A percentile compares a stretch with the other conserved stretches of the same genome.
These are phyloP conservation scores for Phalacrocorax aristotelis DNA, from an alignment of 2,113 vertebrate species.

Conservation along the genomic window DNA sequence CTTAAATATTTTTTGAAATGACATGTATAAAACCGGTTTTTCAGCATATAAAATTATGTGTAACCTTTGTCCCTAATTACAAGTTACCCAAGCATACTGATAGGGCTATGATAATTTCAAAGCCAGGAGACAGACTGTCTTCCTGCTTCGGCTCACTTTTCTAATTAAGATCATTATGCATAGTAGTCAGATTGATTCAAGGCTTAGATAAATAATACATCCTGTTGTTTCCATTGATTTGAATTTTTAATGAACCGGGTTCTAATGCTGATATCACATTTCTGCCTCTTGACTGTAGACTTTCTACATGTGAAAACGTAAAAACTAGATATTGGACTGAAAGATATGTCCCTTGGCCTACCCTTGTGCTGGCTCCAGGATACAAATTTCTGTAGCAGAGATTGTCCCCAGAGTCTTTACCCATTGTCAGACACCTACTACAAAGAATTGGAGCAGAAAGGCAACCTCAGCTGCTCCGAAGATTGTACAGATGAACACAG, in stretches of 20 bases:
- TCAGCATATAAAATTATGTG: slow-evolving; percentile 41
- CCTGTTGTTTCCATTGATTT: slow-evolving; percentile 62
- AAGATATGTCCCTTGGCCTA: slow-evolving; percentile 5
- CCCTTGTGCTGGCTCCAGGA: slow-evolving; percentile 9
- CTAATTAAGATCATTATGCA: slow-evolving; percentile 65
- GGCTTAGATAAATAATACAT: slow-evolving; percentile 57
- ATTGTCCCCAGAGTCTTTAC: neutral
- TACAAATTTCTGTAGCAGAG: neutral
- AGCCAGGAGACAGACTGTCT: slow-evolving; percentile 60
- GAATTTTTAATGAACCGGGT: slow-evolving; percentile 50
- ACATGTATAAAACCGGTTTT: slow-evolving; percentile 58
- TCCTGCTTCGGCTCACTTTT: slow-evolving; percentile 48
- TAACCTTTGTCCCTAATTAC: slow-evolving; percentile 69
- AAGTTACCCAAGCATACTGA: slow-evolving; percentile 60
- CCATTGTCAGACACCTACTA: neutral
- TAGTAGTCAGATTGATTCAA: slow-evolving; percentile 55
- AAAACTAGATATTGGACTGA: neutral
- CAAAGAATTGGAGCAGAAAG: neutral
- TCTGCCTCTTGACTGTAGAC: slow-evolving; percentile 9
- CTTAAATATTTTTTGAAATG: slow-evolving; percentile 53
- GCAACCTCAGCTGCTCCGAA: neutral
- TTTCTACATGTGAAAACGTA: neutral
- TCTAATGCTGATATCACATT: slow-evolving; percentile 23
- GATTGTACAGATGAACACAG: neutral
- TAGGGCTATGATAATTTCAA: slow-evolving; percentile 60